phyloP scores from a whole-genome alignment of 2,797 vertebrate species.

The Rousettus madagascariensis region DNA sequence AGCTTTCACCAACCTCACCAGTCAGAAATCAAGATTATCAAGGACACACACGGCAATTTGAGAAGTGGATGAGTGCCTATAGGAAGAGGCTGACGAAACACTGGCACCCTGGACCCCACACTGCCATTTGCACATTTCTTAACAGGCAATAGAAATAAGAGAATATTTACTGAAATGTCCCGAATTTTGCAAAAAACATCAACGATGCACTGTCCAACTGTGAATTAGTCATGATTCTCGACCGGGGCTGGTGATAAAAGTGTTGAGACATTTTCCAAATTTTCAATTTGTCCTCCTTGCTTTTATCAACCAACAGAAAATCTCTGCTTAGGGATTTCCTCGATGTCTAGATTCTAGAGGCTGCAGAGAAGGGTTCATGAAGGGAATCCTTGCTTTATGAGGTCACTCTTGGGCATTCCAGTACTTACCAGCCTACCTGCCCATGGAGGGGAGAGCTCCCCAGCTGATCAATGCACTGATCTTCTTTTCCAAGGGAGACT shows the following conservation, averaged over 20 bases:
- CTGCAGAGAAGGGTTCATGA: background rate
- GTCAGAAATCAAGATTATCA: background rate
- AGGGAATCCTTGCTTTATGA: conserved; percentile 58
- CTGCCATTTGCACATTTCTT: background rate
- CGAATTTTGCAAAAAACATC: fast-evolving
- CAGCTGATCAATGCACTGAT: background rate
- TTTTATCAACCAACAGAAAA: conserved; percentile 39
- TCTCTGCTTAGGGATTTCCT: conserved; percentile 41
- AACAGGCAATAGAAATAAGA: background rate
- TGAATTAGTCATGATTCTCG: background rate
- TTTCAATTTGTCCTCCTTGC: background rate
- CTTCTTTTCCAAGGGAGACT: background rate
- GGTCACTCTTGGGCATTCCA: conserved; percentile 42
- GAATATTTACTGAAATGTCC: conserved; percentile 53
- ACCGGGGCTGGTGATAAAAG: fast-evolving
- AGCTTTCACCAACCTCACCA: background rate
- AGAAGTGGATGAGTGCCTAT: background rate
- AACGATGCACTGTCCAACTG: background rate
- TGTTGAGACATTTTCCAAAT: conserved; percentile 45
- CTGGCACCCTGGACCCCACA: background rate
- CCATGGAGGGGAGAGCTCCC: background rate
- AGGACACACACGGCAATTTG: background rate
- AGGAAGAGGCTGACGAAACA: background rate
- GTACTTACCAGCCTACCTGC: too few relatives aligned
- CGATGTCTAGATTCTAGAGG: background rate